Conservation (phyloP, 2,888 invertebrate species). For the Leptopilina drosophilae region DNA sequence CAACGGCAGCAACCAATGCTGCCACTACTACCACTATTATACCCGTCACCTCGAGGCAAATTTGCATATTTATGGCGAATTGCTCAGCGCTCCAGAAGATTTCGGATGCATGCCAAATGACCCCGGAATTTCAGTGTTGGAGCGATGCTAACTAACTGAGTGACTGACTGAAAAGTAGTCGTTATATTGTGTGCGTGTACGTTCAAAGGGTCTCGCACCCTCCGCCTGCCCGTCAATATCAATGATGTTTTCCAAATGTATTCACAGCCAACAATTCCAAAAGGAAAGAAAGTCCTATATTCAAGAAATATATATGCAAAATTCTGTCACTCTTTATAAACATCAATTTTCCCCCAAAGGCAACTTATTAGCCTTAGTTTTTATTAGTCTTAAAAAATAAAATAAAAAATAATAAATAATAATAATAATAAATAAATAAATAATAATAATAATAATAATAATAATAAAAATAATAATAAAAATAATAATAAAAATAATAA, state of each 20-base stretch:
- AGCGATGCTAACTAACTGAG: constrained; percentile 37
- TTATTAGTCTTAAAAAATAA: no score
- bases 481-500: no score
- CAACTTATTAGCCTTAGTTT: no score
- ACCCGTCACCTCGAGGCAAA: constrained; percentile 57
- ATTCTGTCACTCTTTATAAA: not conserved
- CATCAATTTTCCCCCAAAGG: not conserved
- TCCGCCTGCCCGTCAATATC: constrained; percentile 4
- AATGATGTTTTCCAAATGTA: constrained; percentile 31
- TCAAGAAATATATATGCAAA: not conserved
- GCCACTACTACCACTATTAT: not conserved
- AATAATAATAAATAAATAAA: no score
- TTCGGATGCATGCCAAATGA: constrained; percentile 72
- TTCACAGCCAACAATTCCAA: constrained; percentile 3
- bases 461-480: no score
- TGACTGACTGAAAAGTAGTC: constrained; percentile 32
- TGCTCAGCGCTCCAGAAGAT: constrained; percentile 69
- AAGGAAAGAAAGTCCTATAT: not conserved
- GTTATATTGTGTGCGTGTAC: no score
- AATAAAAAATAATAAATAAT: no score
- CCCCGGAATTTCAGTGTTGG: constrained; percentile 46
- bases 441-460: no score
- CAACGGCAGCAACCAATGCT: constrained; percentile 13
- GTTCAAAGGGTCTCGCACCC: not conserved
- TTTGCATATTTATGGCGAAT: constrained; percentile 71